Conservation (phyloP, 2,888 invertebrate genomes). For the Aspidapion aeneum region DNA sequence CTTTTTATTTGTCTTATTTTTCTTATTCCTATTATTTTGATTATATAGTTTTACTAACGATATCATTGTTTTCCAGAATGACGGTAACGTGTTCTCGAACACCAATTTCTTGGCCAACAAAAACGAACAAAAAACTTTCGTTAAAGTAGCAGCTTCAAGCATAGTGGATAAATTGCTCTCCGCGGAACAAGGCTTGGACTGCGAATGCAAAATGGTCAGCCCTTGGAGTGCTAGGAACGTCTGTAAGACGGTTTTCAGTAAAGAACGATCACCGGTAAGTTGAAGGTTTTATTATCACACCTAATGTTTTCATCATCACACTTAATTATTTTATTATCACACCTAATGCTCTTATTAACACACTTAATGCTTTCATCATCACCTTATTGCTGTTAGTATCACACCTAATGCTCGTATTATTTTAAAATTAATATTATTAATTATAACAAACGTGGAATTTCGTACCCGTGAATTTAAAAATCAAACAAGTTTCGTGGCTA, state of each 20-base stretch:
- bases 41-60: too few species aligned
- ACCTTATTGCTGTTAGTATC: too few species aligned
- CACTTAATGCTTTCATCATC: conserved; percentile 3
- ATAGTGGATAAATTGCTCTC: conserved; percentile 48
- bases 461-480: too few species aligned
- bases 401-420: too few species aligned
- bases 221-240: conserved; percentile 36
- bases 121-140: conserved; percentile 57
- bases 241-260: conserved; percentile 36
- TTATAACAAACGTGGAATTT: too few species aligned
- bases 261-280: conserved; percentile 32
- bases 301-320: background rate
- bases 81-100: conserved; percentile 64
- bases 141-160: conserved; percentile 52
- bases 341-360: too few species aligned
- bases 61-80: conserved; percentile 50
- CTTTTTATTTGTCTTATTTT: background rate
- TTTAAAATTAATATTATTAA: too few species aligned
- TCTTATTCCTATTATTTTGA: too few species aligned
- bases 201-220: conserved; percentile 42
- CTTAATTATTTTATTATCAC: background rate
- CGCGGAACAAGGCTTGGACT: conserved; percentile 48
- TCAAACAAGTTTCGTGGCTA: too few species aligned
- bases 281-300: too few species aligned
- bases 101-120: conserved; percentile 55